Conservation (phyloP, 2,113 vertebrate genomes). For the Anhinga rufa region DNA sequence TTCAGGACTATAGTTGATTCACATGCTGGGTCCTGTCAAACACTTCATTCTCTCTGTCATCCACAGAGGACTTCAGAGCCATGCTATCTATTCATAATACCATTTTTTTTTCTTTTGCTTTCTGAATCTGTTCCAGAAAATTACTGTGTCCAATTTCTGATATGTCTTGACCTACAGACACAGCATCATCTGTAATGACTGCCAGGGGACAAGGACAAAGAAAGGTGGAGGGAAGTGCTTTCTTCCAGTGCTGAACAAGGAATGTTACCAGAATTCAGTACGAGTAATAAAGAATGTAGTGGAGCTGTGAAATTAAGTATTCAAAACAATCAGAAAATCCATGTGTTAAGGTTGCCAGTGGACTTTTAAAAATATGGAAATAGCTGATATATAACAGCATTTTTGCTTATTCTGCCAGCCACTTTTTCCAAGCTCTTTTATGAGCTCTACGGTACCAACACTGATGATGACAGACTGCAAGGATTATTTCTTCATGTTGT, state of each 20-base stretch:
- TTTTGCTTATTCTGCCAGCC: neutral
- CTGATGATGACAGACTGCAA: neutral
- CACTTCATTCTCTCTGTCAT: slow-evolving; percentile 39
- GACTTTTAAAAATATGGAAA: neutral
- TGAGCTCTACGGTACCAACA: neutral
- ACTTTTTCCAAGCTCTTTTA: neutral
- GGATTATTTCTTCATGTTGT: neutral
- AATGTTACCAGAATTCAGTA: neutral
- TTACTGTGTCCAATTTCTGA: slow-evolving; percentile 1
- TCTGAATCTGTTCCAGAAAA: slow-evolving; percentile 22
- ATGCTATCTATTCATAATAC: slow-evolving; percentile 2
- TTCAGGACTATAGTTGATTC: slow-evolving; percentile 14
- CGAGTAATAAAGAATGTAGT: neutral
- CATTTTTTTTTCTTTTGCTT: neutral
- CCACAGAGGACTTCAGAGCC: slow-evolving; percentile 28
- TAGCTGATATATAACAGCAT: neutral
- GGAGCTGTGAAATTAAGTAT: neutral
- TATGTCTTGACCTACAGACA: neutral
- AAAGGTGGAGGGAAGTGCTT: neutral
- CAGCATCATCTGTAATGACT: neutral
- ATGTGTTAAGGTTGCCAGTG: neutral
- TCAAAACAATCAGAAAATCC: neutral
- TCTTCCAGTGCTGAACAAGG: neutral
- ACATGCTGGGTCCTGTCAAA: slow-evolving; percentile 21
- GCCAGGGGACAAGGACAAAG: neutral